Evolutionary conservation across 1,140 invertebrate genomes (phyloP).

Genomic region (Papilio aristodemus): DNA sequence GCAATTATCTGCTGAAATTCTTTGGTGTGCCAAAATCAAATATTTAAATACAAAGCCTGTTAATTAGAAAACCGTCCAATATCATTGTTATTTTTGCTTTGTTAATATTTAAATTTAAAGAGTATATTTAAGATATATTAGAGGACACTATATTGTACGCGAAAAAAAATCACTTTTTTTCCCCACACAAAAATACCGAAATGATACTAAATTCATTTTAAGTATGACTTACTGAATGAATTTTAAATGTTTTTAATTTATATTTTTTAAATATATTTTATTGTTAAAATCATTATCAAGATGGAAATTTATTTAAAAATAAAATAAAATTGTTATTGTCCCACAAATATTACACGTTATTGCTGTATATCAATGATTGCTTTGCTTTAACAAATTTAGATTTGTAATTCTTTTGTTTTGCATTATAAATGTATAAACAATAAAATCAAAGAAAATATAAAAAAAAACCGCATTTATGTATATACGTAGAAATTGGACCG

Average conservation of each 20-base stretch:
- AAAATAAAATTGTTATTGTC: constrained; percentile 7
- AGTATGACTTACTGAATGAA: not conserved
- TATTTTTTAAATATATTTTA: constrained; percentile 12
- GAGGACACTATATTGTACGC: not conserved
- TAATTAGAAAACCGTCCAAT: constrained; percentile 46
- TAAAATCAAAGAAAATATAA: constrained; percentile 29
- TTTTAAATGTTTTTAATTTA: not conserved
- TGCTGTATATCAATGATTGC: not conserved
- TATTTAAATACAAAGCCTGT: constrained; percentile 18
- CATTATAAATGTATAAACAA: constrained; percentile 29
- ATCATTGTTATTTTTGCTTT: constrained; percentile 44
- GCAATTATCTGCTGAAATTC: constrained; percentile 4
- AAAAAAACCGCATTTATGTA: constrained; percentile 46
- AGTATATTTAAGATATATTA: constrained; percentile 35
- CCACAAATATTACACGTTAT: not conserved
- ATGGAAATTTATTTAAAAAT: not conserved
- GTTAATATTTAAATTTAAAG: constrained; percentile 32
- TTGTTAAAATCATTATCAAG: constrained; percentile 16
- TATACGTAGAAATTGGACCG: constrained; percentile 43
- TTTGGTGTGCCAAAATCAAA: constrained; percentile 41
- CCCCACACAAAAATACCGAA: constrained; percentile 26
- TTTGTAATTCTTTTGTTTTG: constrained; percentile 32
- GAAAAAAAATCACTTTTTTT: not conserved
- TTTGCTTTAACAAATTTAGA: constrained; percentile 24
- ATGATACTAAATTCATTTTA: constrained; percentile 33